phyloP scores from a whole-genome alignment of 2,113 vertebrate genomes.

The Cheilinus undulatus region DNA sequence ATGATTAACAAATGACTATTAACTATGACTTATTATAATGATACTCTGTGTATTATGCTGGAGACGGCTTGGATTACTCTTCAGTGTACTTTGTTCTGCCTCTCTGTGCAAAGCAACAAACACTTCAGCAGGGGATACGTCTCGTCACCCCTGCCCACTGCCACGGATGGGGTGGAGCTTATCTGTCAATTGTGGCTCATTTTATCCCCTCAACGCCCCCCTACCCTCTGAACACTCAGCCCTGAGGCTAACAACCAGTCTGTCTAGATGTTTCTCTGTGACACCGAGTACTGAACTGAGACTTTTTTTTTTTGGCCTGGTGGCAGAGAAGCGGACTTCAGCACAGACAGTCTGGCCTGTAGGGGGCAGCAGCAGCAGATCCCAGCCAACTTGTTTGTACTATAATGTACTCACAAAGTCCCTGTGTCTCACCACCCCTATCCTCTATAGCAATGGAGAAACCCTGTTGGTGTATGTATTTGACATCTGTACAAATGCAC shows the following conservation, averaged over 20 bases:
- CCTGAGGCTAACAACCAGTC: slow-evolving; percentile 56
- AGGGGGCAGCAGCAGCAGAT: slow-evolving; percentile 53
- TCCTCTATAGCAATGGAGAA: slow-evolving; percentile 76
- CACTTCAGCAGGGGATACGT: slow-evolving; percentile 57
- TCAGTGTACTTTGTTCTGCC: slow-evolving; percentile 60
- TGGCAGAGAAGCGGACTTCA: slow-evolving; percentile 57
- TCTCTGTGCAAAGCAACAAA: slow-evolving; percentile 57
- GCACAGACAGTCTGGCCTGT: slow-evolving; percentile 59
- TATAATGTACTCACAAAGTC: slow-evolving; percentile 78
- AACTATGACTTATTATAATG: slow-evolving; percentile 79
- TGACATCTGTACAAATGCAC: slow-evolving; percentile 82
- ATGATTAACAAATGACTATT: slow-evolving; percentile 77
- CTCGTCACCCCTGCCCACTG: slow-evolving; percentile 62
- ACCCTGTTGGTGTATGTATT: slow-evolving; percentile 80
- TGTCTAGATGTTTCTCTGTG: slow-evolving; percentile 55
- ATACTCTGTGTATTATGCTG: slow-evolving; percentile 76
- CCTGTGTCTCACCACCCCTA: slow-evolving; percentile 71
- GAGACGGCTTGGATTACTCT: slow-evolving; percentile 72
- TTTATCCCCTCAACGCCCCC: slow-evolving; percentile 30
- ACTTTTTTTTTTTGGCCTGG: slow-evolving; percentile 19
- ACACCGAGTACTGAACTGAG: slow-evolving; percentile 64
- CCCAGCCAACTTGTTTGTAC: slow-evolving; percentile 80
- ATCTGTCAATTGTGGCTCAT: slow-evolving; percentile 52
- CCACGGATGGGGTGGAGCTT: slow-evolving; percentile 63
- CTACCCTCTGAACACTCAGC: slow-evolving; percentile 59